Evolutionary conservation across 2,113 vertebrate genomes (phyloP), one percentile per base, ranked within the genome.

Genomic region (Zapus hudsonius): DNA sequence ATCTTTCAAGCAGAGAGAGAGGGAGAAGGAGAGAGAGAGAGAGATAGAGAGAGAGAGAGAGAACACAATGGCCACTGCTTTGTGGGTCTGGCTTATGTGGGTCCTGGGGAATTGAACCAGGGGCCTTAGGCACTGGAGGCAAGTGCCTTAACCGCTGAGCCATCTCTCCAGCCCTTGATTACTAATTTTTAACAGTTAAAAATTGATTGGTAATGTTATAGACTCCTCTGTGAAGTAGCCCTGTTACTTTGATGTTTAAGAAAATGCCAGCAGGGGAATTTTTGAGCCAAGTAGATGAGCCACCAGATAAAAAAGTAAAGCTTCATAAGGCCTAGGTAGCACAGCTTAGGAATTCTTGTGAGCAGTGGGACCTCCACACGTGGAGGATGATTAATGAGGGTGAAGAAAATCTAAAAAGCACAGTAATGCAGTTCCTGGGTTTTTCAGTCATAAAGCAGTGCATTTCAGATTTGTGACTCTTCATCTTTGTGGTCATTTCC

Each of bases 141-240:
- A n/a, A n/a, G n/a, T n/a, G n/a, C n/a, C n/a, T n/a, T n/a, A n/a
- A n/a, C n/a, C n/a, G n/a, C n/a, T n/a, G n/a, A n/a, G n/a, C n/a
- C n/a, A n/a, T n/a, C n/a, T n/a, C n/a, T n/a, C n/a, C n/a, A n/a
- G n/a, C n/a, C n/a, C n/a, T 87, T 73, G 27, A 13, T 79, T n/a
- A 67, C 88, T 80, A 74, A 72, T 91, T 90, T 91, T 93, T 36
- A 93, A 40, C 44, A 90, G 16, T n/a, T 64, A 79, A 90, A 5
- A 10, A 13, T 38, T 59, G 2, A 67, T 59, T 55, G 20, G 11
- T 44, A 20, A 47, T 90, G 12, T 42, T 94, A 40, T 31, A 69
- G 36, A 74, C 10, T 76, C 6, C 38, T 67, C 5, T 36, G 1
- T 93, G 67, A 91, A 86, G 1, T 80, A 47, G 31, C 10, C 23